Conservation (phyloP, 2,888 invertebrate species). For the Zeuzera pyrina region DNA sequence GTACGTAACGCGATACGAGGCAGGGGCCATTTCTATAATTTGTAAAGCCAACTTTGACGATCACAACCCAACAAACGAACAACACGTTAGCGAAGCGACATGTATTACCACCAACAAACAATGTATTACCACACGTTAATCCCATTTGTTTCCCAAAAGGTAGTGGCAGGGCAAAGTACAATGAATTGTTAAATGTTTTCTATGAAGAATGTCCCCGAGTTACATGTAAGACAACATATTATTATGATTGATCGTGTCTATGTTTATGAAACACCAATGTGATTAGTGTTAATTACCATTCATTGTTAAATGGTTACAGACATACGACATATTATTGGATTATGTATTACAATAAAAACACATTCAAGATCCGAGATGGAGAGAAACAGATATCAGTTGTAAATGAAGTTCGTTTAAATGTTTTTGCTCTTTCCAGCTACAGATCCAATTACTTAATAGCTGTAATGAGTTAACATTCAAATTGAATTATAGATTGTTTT, state of each 20-base stretch:
- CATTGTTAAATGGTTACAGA: conserved; percentile 43
- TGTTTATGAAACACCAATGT: conserved; percentile 26
- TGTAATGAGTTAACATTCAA: conserved; percentile 32
- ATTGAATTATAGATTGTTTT: conserved; percentile 4
- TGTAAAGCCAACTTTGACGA: conserved; percentile 67
- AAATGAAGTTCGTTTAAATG: no score
- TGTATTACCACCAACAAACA: conserved; percentile 32
- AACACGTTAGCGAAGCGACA: conserved; percentile 52
- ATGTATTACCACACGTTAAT: conserved; percentile 18
- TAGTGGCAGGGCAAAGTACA: no score
- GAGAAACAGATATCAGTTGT: conserved; percentile 25
- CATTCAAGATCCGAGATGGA: conserved; percentile 27
- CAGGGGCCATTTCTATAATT: conserved; percentile 75
- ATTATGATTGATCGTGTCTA: not conserved
- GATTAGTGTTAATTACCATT: conserved; percentile 45
- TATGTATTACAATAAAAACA: conserved; percentile 37
- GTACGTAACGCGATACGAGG: conserved; percentile 92
- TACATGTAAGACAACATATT: not conserved
- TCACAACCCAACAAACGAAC: conserved; percentile 39
- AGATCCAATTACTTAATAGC: conserved; percentile 28
- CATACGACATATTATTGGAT: conserved; percentile 42
- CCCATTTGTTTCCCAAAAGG: no score
- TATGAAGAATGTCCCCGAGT: not conserved
- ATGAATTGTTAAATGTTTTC: no score
- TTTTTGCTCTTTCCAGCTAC: conserved; percentile 24